Base-by-base conservation (phyloP, 2,888 invertebrate species). In the Dynastes grantii region DNA sequence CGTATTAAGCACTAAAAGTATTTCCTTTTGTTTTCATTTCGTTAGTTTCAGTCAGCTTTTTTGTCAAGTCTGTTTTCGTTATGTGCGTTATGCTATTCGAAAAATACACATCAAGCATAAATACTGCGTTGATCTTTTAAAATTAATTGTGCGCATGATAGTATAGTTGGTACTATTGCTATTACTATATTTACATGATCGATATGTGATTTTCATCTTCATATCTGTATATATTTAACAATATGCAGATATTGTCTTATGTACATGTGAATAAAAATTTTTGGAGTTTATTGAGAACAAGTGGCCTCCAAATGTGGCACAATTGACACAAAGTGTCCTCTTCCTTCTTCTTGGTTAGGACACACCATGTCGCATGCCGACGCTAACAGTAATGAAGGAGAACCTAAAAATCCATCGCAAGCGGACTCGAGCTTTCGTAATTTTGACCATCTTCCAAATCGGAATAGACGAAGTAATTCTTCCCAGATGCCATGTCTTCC, bases 301-400 rank as follows among this genome's bases (percentile, higher is more conserved):
- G 29, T 63, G 73, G 61, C 61, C 45, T 22, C 37, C 61, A 58
- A 40, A 61, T 49, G 22, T 61, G 73, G 29, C 49, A 61, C 73
- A 49, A 75, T 45, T 75, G 73, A 75, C 73, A 63, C 73, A 61
- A 11, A 45, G 85, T 85, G 84, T 84, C 83, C 84, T 85, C 84
- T 75, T 75, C 61, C 73, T 75, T 75, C 61, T 61, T 75, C 73
- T 61, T 81, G 89, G 88, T 88, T 93, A 96, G 96, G 96, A 92
- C 96, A 96, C 93, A 96, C 96, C 92, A 92, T 96, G 92, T 95
- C 96, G 89, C 95, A 96, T 90, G 94, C 92, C 88, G 96, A 96
- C 90, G 95, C 94, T 86, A 95, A 94, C 91, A 96, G 96, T 89
- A 92, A 95, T 86, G 95, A 94, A 84, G 91, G 90, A 81, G 93